phyloP scores from a whole-genome alignment of 1,140 invertebrate genomes.

The Drosophila pallidifrons region DNA sequence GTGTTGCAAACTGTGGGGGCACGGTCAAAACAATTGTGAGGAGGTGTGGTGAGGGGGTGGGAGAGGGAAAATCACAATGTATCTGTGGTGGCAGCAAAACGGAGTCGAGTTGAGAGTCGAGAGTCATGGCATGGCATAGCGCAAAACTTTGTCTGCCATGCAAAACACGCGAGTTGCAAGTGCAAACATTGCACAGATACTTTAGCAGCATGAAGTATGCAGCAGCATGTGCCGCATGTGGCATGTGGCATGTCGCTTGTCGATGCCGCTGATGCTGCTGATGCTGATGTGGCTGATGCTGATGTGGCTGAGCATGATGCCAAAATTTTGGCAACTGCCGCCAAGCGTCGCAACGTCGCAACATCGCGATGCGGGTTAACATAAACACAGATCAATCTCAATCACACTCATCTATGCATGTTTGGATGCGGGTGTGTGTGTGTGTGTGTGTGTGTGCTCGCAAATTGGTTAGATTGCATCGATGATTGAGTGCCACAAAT shows the following conservation, averaged over 20 bases:
- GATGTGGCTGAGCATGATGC: slow-evolving; percentile 7
- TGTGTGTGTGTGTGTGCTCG: slow-evolving; percentile 24
- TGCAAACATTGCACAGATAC: slow-evolving; percentile 48
- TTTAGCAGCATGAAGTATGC: slow-evolving; percentile 21
- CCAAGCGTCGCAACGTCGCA: background rate
- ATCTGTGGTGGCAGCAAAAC: slow-evolving; percentile 14
- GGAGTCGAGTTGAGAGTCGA: slow-evolving; percentile 14
- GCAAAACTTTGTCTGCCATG: slow-evolving; percentile 37
- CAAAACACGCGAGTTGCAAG: slow-evolving; percentile 42
- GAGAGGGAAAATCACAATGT: slow-evolving; percentile 13
- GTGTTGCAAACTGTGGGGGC: background rate
- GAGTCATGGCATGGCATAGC: background rate
- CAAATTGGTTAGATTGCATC: slow-evolving; percentile 39
- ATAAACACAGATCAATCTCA: slow-evolving; percentile 56
- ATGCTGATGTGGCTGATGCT: too few relatives aligned
- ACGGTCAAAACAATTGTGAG: too few relatives aligned
- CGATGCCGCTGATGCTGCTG: slow-evolving; percentile 4
- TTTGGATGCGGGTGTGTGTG: slow-evolving; percentile 13
- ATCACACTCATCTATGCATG: slow-evolving; percentile 24
- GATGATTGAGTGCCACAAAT: slow-evolving; percentile 34
- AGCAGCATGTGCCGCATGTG: slow-evolving; percentile 19
- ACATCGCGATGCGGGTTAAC: slow-evolving; percentile 33
- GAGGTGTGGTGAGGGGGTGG: too few relatives aligned
- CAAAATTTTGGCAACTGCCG: slow-evolving; percentile 26
- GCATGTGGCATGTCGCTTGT: slow-evolving; percentile 25